These are phyloP conservation scores for silkworm (Bombyx mori) DNA, from an alignment of 1,140 invertebrate species.

Conservation along the genomic window DNA sequence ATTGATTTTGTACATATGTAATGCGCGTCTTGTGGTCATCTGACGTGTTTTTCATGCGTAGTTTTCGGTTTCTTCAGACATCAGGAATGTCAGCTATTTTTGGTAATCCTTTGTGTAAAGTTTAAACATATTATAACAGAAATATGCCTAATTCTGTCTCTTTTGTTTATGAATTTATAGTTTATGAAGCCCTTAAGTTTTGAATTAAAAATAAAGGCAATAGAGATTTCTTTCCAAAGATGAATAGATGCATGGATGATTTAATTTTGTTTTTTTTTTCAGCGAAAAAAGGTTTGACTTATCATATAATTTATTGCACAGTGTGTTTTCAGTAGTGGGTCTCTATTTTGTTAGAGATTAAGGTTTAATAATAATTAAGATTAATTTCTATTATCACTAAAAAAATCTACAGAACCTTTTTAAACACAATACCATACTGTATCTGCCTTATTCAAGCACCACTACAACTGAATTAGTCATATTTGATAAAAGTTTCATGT, in stretches of 20 bases:
- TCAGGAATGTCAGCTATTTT: slow-evolving; percentile 18
- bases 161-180: neutral
- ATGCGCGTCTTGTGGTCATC: neutral
- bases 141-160: neutral
- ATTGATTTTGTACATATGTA: no score
- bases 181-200: neutral
- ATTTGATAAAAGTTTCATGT: no score
- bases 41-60: slow-evolving; percentile 18
- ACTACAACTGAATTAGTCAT: no score
- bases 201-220: no score
- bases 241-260: neutral
- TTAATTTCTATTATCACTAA: no score
- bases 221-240: no score
- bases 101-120: slow-evolving; percentile 17
- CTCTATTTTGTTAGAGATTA: neutral
- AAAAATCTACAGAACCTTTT: no score
- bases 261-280: slow-evolving; percentile 31
- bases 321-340: neutral
- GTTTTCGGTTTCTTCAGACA: slow-evolving; percentile 13
- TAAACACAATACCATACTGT: no score
- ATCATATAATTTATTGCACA: slow-evolving; percentile 6
- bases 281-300: slow-evolving; percentile 52
- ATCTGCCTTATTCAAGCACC: no score
- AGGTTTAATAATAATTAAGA: no score
- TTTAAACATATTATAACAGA: neutral